These are phyloP conservation scores for Albula goreensis DNA, from an alignment of 2,113 vertebrate genomes.

Conservation along the genomic window DNA sequence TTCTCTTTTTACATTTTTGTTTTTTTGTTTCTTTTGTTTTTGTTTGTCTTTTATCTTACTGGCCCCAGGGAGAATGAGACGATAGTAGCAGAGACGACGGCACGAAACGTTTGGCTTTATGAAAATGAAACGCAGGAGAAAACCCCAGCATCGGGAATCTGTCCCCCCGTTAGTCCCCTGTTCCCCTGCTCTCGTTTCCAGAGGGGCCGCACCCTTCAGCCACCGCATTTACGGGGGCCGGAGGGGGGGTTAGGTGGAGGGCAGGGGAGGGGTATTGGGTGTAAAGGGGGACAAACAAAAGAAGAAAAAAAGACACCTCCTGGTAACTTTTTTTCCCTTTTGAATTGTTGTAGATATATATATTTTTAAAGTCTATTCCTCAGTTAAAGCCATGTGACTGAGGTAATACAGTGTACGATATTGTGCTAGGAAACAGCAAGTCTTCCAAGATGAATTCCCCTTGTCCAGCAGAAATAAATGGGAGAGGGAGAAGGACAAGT, in stretches of 20 bases:
- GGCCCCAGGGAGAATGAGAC: conserved; percentile 67
- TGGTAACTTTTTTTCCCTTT: conserved; percentile 39
- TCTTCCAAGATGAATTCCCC: conserved; percentile 64
- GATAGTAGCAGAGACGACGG: conserved; percentile 72
- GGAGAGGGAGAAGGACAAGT: conserved; percentile 52
- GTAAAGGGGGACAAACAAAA: conserved; percentile 27
- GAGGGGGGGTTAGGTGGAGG: conserved; percentile 45
- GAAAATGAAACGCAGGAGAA: conserved; percentile 59
- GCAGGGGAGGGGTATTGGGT: background rate
- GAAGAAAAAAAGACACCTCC: conserved; percentile 46
- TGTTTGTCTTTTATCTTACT: conserved; percentile 53
- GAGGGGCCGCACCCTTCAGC: conserved; percentile 47
- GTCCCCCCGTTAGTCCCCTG: conserved; percentile 41
- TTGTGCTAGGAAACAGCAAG: conserved; percentile 87
- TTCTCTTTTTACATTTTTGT: conserved; percentile 51
- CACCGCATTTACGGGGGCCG: conserved; percentile 26
- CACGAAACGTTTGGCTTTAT: conserved; percentile 77
- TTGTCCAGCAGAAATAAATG: conserved; percentile 75
- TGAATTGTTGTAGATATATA: conserved; percentile 43
- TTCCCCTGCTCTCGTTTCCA: conserved; percentile 46
- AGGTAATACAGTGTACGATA: conserved; percentile 84
- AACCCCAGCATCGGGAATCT: conserved; percentile 38
- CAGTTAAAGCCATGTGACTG: conserved; percentile 77
- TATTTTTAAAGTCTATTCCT: conserved; percentile 68
- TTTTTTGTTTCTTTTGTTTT: conserved; percentile 29